Evolutionary conservation across 1,140 invertebrate species (phyloP).

Genomic region (Drosophila pachea): DNA sequence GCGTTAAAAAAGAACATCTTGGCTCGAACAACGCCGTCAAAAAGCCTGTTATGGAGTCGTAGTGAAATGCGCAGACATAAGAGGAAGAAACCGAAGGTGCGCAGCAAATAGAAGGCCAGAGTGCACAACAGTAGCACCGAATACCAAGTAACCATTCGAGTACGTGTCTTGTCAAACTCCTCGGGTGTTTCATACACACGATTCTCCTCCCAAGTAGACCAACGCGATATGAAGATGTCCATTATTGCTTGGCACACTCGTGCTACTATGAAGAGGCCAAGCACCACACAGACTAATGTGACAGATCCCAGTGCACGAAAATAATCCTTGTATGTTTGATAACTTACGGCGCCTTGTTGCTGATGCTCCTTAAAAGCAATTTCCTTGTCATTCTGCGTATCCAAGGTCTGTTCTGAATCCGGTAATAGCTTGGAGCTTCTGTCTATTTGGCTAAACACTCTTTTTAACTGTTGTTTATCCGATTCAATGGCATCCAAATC

Average conservation of each 20-base stretch:
- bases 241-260: slow-evolving; percentile 85
- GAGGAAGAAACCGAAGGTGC: slow-evolving; percentile 87
- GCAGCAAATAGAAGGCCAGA: slow-evolving; percentile 75
- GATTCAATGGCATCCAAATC: slow-evolving; percentile 61
- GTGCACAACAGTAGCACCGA: slow-evolving; percentile 60
- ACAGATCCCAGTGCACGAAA: slow-evolving; percentile 84
- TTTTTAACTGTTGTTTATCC: slow-evolving; percentile 54
- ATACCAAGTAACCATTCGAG: slow-evolving; percentile 54
- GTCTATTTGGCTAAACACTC: slow-evolving; percentile 61
- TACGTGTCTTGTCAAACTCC: slow-evolving; percentile 39
- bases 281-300: slow-evolving; percentile 81
- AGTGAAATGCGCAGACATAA: slow-evolving; percentile 90
- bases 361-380: slow-evolving; percentile 71
- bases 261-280: slow-evolving; percentile 83
- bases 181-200: slow-evolving; percentile 31
- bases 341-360: slow-evolving; percentile 76
- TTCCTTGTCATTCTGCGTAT: slow-evolving; percentile 3
- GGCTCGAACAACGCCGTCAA: slow-evolving; percentile 87
- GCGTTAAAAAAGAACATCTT: slow-evolving; percentile 95
- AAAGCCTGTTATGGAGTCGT: slow-evolving; percentile 91
- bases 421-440: slow-evolving; percentile 46
- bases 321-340: slow-evolving; percentile 84
- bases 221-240: slow-evolving; percentile 85
- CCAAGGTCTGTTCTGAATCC: slow-evolving; percentile 6
- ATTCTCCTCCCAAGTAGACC: slow-evolving; percentile 77